Evolutionary conservation across 2,888 invertebrate genomes (phyloP), one percentile per base, ranked within the genome.

Genomic region (Sminthurides aquaticus): DNA sequence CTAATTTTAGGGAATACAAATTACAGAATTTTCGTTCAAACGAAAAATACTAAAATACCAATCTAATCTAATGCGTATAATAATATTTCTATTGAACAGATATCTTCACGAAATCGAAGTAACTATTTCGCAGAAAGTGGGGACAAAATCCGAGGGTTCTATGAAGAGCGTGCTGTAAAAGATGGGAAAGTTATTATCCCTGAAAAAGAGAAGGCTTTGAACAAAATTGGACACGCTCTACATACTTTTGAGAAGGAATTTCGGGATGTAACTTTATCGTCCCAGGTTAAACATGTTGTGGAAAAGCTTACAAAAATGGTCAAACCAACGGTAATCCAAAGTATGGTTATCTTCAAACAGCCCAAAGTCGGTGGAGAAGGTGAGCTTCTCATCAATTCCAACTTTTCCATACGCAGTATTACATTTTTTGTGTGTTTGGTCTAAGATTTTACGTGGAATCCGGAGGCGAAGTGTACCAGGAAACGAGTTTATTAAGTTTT

Each of bases 341-440:
- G 96, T 80, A 98, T 98, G 98, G 91, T 92, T 77, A 97, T 99
- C 69, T 98, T 91, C 79, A 99, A 98, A 82, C 94, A 94, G 81
- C 93, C 96, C 0, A 86, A 87, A 22, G 83, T 91, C 66, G 96
- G 96, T 0, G 88, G 92, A 2, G 90, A 89, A 86, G 91, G 91
- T 91, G 80, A 74, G 75, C 68, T 34, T 34, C 43, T 34, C 43
- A 5, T n/a, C n/a, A n/a, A n/a, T n/a, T n/a, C n/a, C n/a, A n/a
- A n/a, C n/a, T n/a, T n/a, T n/a, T n/a, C n/a, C n/a, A n/a, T n/a
- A 49, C n/a, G 11, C 3, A 49, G 49, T 43, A 43, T 49, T n/a
- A 49, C 3, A 43, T 43, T 8, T 8, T 43, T n/a, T n/a, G n/a
- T n/a, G n/a, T n/a, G n/a, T n/a, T n/a, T n/a, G n/a, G n/a, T n/a